Evolutionary conservation across 2,888 invertebrate species (phyloP).

Genomic region (Cinara cedri): DNA sequence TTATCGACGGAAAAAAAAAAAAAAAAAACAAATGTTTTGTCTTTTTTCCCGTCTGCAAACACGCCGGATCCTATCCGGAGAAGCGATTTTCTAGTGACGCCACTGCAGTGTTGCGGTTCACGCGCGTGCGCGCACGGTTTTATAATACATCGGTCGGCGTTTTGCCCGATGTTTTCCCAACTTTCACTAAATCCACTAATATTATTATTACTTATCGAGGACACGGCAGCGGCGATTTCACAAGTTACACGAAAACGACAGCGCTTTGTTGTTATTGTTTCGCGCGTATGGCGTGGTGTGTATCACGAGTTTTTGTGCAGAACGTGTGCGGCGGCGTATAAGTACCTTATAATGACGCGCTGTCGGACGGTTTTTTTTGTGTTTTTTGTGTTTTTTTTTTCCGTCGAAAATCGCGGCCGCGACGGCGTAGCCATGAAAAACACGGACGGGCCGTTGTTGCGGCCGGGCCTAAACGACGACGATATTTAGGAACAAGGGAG

Average conservation of each 20-base stretch:
- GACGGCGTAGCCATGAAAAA: not conserved
- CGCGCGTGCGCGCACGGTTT: not conserved
- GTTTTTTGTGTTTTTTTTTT: no score
- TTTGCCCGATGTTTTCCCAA: not conserved
- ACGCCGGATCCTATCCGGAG: no score
- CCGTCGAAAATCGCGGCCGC: not conserved
- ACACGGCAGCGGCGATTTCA: slow-evolving; percentile 24
- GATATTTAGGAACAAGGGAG: slow-evolving; percentile 1
- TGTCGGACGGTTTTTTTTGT: not conserved
- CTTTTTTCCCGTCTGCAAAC: no score
- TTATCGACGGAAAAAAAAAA: no score
- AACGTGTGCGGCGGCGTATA: not conserved
- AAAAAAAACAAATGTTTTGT: no score
- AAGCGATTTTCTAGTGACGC: no score
- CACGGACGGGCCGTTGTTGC: not conserved
- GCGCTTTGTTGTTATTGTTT: no score
- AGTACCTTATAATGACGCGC: no score
- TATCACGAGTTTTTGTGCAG: no score
- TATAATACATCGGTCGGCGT: not conserved
- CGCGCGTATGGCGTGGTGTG: no score
- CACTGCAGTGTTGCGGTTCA: not conserved
- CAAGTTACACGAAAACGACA: not conserved
- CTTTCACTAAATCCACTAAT: slow-evolving; percentile 44
- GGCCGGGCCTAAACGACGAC: not conserved
- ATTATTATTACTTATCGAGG: not conserved